Conservation (phyloP, 1,140 invertebrate species). For the Diachasma alloeum region DNA sequence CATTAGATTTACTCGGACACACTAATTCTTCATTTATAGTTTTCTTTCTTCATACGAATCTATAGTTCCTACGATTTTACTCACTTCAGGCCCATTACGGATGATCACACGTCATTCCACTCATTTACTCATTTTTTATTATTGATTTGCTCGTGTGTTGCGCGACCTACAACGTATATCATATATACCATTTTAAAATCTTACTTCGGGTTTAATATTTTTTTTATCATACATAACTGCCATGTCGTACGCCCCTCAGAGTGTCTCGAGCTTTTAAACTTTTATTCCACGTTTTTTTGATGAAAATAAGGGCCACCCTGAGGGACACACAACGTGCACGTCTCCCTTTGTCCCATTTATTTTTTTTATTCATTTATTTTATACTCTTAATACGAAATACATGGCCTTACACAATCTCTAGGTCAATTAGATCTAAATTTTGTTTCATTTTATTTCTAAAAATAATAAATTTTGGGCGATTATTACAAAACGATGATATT, state of each 20-base stretch:
- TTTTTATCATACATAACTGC: slow-evolving; percentile 26
- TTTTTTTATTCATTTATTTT: slow-evolving; percentile 37
- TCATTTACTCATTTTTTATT: not conserved
- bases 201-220: slow-evolving; percentile 5
- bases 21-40: slow-evolving; percentile 22
- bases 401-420: slow-evolving; percentile 53
- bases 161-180: slow-evolving; percentile 25
- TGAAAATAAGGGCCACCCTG: slow-evolving; percentile 4
- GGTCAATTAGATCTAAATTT: slow-evolving; percentile 38
- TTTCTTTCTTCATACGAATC: slow-evolving; percentile 22
- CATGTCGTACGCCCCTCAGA: not conserved
- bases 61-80: slow-evolving; percentile 21
- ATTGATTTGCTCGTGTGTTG: not conserved
- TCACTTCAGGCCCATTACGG: not conserved
- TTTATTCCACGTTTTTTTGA: not conserved
- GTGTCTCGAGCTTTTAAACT: slow-evolving; percentile 6
- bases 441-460: slow-evolving; percentile 15
- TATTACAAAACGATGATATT: not conserved
- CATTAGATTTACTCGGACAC: slow-evolving; percentile 22
- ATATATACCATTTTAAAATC: slow-evolving; percentile 25
- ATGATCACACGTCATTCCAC: not conserved
- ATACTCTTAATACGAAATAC: slow-evolving; percentile 53
- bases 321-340: not conserved
- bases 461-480: slow-evolving; percentile 24
- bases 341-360: slow-evolving; percentile 8